These are phyloP conservation scores for Aramus guarauna DNA, from an alignment of 2,113 vertebrate species.

Conservation along the genomic window DNA sequence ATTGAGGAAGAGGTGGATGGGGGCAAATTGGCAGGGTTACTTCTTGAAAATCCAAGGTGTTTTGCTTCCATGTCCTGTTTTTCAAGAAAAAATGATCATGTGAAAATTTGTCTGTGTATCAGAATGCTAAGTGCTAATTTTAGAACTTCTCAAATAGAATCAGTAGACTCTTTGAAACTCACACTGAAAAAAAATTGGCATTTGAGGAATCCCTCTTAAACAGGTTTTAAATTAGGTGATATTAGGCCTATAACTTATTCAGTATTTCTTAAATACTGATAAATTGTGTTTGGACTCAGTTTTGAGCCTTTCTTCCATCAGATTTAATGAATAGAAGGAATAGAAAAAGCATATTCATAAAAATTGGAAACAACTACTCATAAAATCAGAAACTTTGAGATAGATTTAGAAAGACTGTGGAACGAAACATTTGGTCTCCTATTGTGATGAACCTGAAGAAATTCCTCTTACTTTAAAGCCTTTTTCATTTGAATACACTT, in stretches of 20 bases:
- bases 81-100: not conserved
- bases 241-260: not conserved
- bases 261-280: not conserved
- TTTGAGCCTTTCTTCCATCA: not conserved
- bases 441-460: not conserved
- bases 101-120: not conserved
- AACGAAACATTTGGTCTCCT: not conserved
- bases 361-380: not conserved
- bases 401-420: not conserved
- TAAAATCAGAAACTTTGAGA: not conserved
- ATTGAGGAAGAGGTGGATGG: not conserved
- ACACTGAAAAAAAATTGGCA: not conserved
- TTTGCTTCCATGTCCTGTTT: not conserved
- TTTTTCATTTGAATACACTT: not conserved
- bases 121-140: slow-evolving; percentile 12
- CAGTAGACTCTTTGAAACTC: not conserved
- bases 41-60: not conserved
- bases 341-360: not conserved
- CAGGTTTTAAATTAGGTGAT: not conserved
- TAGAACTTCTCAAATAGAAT: slow-evolving; percentile 14
- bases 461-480: not conserved
- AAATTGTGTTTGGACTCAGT: not conserved
- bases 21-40: not conserved
- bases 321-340: not conserved
- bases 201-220: not conserved